phyloP scores from a whole-genome alignment of 1,140 invertebrate species.

The Aethina tumida region DNA sequence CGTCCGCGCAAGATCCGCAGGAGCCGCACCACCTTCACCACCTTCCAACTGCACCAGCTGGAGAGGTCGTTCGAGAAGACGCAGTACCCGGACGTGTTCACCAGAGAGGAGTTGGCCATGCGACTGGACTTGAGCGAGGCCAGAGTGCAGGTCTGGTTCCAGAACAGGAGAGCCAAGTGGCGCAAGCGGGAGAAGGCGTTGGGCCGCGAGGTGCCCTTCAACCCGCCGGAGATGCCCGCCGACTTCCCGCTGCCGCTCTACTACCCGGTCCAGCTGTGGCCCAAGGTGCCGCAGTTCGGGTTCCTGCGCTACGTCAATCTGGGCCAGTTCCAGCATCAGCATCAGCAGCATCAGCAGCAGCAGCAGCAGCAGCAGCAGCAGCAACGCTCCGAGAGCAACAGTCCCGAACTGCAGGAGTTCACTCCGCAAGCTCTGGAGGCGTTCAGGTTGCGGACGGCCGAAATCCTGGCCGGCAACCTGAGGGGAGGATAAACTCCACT shows the following conservation, averaged over 20 bases:
- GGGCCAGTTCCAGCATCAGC: constrained; percentile 49
- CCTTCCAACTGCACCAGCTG: constrained; percentile 91
- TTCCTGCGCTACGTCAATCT: constrained; percentile 46
- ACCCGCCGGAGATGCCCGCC: constrained; percentile 54
- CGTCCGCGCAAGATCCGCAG: constrained; percentile 45
- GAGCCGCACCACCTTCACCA: constrained; percentile 90
- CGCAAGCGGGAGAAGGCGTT: constrained; percentile 83
- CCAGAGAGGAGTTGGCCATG: constrained; percentile 92
- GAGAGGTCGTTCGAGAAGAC: constrained; percentile 96
- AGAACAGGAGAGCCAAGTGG: constrained; percentile 91
- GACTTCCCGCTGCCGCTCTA: constrained; percentile 47
- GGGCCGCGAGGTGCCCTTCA: constrained; percentile 56
- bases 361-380: constrained; percentile 12
- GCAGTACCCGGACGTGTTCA: constrained; percentile 97
- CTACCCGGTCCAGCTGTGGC: constrained; percentile 44
- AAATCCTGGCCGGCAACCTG: constrained; percentile 17
- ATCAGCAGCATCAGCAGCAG: constrained; percentile 26
- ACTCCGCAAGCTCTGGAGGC: constrained; percentile 20
- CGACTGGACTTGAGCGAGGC: constrained; percentile 92
- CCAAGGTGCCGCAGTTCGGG: constrained; percentile 44
- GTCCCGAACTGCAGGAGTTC: constrained; percentile 20
- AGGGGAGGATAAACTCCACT: too few species aligned
- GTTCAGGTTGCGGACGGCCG: constrained; percentile 22
- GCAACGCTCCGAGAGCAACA: constrained; percentile 26
- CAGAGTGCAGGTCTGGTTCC: constrained; percentile 96